Base-by-base conservation (phyloP, 2,113 vertebrate species). In the Pogona vitticeps region DNA sequence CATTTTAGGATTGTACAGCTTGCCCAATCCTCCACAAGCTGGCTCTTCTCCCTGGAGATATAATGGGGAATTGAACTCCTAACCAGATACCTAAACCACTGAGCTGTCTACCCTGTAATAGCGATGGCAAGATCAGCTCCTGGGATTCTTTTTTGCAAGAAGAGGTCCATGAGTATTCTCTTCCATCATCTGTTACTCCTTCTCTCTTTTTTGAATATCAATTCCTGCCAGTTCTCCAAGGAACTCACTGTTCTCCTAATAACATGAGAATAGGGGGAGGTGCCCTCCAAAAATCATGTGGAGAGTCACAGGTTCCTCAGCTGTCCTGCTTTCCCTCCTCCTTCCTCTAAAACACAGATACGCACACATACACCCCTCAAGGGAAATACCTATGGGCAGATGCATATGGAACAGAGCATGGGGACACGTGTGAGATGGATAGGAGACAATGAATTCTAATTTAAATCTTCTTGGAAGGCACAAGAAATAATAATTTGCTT, bases 401-500 rank as follows among this genome's bases (percentile, higher is more conserved):
- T 63, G 28, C 2, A 21, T 42, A 42, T 76, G 38, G 28, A 6
- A 63, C 18, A 15, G 38, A 12, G 28, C 18, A 68, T 31, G 28
- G 65, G 65, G n/a, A n/a, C n/a, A n/a, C n/a, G n/a, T 68, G 21
- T 10, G n/a, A 0, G 59, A 14, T 20, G 68, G 38, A 14, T 67
- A 2, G 63, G 20, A 28, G 76, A 68, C 28, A 36, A 63, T 12
- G 31, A 86, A 82, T 72, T 86, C 63, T 83, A 86, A 86, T 76
- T 86, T 88, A 71, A 86, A 84, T 84, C 72, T 83, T 88, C 80
- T 86, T 63, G 28, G 71, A 81, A 86, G 76, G 71, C 56, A 84
- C 21, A 90, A 80, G 78, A 42, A 71, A 81, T 84, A 76, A 86
- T 84, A 87, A 87, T 81, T 81, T 84, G 81, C 17, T 2, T 83